Conservation (phyloP, 2,113 vertebrate species). For the Lota lota region DNA sequence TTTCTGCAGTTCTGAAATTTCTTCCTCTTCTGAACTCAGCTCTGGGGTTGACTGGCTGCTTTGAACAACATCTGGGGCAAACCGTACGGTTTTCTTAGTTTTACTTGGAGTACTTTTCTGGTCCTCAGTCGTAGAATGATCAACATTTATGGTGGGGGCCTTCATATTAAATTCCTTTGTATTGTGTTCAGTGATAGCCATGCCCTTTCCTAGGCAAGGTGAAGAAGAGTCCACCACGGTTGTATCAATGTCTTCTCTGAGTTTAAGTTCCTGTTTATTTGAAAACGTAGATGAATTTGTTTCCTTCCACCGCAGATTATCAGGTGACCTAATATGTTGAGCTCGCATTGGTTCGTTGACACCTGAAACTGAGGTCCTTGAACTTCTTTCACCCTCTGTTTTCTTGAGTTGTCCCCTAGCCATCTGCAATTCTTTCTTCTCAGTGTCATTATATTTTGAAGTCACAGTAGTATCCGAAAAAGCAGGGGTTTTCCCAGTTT, state of each 20-base stretch:
- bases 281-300: slow-evolving; percentile 18
- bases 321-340: background rate
- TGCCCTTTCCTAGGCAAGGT: background rate
- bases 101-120: slow-evolving; percentile 20
- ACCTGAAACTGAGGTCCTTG: background rate
- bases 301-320: slow-evolving; percentile 19
- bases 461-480: background rate
- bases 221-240: background rate
- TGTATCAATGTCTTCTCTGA: slow-evolving; percentile 9
- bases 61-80: slow-evolving; percentile 37
- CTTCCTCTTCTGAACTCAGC: slow-evolving; percentile 4
- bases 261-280: slow-evolving; percentile 21
- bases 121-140: slow-evolving; percentile 1
- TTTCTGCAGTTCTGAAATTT: background rate
- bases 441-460: slow-evolving; percentile 14
- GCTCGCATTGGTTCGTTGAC: slow-evolving; percentile 16
- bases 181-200: slow-evolving; percentile 9
- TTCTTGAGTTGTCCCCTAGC: slow-evolving; percentile 15
- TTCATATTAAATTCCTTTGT: background rate
- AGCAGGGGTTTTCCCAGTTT: slow-evolving; percentile 9
- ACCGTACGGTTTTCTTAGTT: slow-evolving; percentile 61
- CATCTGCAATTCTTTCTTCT: slow-evolving; percentile 12
- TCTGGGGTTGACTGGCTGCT: slow-evolving; percentile 11
- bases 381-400: slow-evolving; percentile 11
- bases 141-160: slow-evolving; percentile 6